A percentile compares a stretch with the other conserved stretches of the same genome.
Evolutionary conservation across 92 coral and sea anemone species (phyloP).

Genomic region (Parazoanthus swiftii): DNA sequence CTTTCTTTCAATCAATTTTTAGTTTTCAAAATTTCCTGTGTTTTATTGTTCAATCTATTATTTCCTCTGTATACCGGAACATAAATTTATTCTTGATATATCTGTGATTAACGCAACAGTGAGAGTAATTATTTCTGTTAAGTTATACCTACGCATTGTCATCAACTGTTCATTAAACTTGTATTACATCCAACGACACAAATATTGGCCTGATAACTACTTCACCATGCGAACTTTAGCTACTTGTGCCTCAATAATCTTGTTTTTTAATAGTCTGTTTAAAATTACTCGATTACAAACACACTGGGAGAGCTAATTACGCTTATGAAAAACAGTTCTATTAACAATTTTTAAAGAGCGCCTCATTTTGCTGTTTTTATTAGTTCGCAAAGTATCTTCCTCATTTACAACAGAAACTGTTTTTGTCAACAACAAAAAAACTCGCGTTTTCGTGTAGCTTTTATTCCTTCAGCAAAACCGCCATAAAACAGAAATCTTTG

Average conservation of each 20-base stretch:
- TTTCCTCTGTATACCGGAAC: constrained; percentile 18
- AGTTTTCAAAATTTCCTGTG: not conserved
- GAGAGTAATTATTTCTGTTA: not conserved
- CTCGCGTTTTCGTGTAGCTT: too few relatives aligned
- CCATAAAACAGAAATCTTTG: not conserved
- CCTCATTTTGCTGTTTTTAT: not conserved
- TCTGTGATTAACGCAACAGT: not conserved
- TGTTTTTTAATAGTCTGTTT: not conserved
- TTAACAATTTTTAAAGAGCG: not conserved
- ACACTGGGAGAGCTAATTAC: not conserved
- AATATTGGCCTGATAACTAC: too few relatives aligned
- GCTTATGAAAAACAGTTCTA: not conserved
- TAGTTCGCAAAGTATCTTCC: not conserved
- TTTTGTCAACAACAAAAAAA: too few relatives aligned
- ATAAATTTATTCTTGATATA: not conserved
- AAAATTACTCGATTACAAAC: not conserved
- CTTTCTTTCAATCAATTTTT: not conserved
- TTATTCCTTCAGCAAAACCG: too few relatives aligned
- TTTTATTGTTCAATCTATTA: constrained; percentile 2
- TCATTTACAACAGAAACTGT: too few relatives aligned
- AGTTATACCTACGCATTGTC: not conserved
- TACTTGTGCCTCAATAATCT: not conserved
- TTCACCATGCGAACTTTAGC: not conserved
- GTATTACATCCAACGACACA: not conserved
- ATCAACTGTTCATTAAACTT: not conserved